Evolutionary conservation across 2,113 vertebrate genomes (phyloP), one percentile per base, ranked within the genome.

Genomic region (Lagenorhynchus albirostris): DNA sequence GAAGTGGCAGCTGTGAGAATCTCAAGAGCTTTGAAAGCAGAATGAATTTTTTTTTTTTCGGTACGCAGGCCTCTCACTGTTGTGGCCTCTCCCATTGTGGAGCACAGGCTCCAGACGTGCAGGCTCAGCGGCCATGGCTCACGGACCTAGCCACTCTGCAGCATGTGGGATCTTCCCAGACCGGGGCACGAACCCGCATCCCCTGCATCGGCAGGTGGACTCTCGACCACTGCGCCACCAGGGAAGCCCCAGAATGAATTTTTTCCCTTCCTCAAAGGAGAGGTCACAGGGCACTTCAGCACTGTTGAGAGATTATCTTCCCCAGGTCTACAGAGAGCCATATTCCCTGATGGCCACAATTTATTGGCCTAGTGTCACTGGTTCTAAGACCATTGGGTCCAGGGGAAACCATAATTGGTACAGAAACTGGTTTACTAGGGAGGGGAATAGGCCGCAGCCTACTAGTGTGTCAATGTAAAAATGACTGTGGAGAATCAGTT

Each of bases 111-210:
- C 44, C 8, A 1, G 44, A 44, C 44, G 44, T 44, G 44, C 44
- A 44, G 44, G 44, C 44, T 44, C 44, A 44, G 44, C 1, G 44
- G 44, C 44, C 44, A 44, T 44, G 8, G 44, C 44, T 44, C 44
- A 44, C 8, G 6, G 44, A 7, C 44, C 44, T 44, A 41, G 41
- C 41, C 41, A 0, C 41, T 41, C 41, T 41, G 41, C 6, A 1
- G 41, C 5, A 41, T 41, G 41, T 41, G 41, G 41, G 41, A 41
- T 41, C 41, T 41, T 41, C 41, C 41, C 41, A 41, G 41, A 47
- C 44, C 2, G 10, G 44, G 9, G 10, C 10, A 47, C 0, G 9
- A 47, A 47, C 44, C 44, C 44, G 0, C 10, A 10, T 47, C 44
- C 44, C 44, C 44, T 47, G 44, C 44, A 47, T 47, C 10, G 2